Conservation (phyloP, 2,797 vertebrate genomes). For the Psittacula derbiana region DNA sequence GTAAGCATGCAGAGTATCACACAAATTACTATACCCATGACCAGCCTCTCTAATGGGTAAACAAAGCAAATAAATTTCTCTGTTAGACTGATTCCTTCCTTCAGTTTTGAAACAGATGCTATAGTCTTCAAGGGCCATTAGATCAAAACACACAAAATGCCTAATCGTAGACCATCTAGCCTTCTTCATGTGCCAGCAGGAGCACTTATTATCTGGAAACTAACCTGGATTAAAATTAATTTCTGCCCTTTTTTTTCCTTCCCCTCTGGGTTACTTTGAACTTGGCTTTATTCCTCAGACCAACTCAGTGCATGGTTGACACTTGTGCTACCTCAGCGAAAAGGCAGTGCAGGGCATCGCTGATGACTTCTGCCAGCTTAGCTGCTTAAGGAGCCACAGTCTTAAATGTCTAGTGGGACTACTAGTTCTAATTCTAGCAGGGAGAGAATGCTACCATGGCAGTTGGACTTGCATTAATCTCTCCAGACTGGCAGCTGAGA, state of each 20-base stretch:
- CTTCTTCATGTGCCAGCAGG: not conserved
- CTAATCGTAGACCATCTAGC: not conserved
- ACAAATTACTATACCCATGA: not conserved
- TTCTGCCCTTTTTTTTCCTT: not conserved
- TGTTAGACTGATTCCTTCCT: not conserved
- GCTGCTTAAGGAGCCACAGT: not conserved
- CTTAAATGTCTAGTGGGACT: constrained; percentile 14
- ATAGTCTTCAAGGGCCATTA: not conserved
- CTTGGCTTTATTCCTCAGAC: not conserved
- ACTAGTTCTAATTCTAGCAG: constrained; percentile 54
- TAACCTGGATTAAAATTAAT: not conserved
- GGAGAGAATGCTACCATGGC: constrained; percentile 15
- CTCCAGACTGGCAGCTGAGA: not conserved
- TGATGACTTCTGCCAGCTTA: not conserved
- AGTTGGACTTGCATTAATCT: not conserved
- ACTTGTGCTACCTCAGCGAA: not conserved
- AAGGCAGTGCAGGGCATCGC: not conserved
- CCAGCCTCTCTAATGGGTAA: not conserved
- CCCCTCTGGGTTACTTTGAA: not conserved
- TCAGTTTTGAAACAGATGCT: not conserved
- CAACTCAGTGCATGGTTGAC: not conserved
- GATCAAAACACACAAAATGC: not conserved
- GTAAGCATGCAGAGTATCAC: not conserved
- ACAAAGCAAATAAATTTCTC: not conserved
- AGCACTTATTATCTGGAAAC: not conserved